A percentile compares a stretch with the other conserved stretches of the same genome.
phyloP scores from a whole-genome alignment of 2,797 vertebrate genomes.

The Mus spretus region DNA sequence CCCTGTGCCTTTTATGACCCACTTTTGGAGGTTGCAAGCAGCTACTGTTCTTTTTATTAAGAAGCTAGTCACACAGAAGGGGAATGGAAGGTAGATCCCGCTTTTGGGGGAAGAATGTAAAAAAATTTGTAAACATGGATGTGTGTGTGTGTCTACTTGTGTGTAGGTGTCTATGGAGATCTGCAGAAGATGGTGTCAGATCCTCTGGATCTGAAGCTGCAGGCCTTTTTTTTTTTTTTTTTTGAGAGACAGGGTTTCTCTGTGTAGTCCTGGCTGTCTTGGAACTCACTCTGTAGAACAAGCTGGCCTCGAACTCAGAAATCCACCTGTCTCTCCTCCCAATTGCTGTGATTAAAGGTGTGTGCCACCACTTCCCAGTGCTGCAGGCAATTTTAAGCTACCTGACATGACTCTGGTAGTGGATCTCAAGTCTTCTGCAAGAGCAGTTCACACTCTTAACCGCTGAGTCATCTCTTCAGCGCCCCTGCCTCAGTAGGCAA shows the following conservation, averaged over 20 bases:
- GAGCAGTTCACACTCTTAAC: not conserved
- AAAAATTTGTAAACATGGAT: conserved; percentile 3
- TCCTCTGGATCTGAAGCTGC: not conserved
- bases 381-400: not conserved
- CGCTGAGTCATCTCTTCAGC: not conserved
- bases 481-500: not conserved
- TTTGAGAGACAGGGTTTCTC: too few species aligned
- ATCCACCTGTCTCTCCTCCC: too few species aligned
- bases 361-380: too few species aligned
- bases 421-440: not conserved
- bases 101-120: conserved; percentile 12
- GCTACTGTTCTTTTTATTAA: not conserved
- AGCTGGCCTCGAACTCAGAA: too few species aligned
- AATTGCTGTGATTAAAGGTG: too few species aligned
- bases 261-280: too few species aligned
- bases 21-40: not conserved
- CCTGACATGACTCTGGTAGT: not conserved
- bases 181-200: not conserved
- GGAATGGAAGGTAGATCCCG: not conserved
- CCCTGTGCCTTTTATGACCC: not conserved
- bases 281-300: too few species aligned
- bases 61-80: not conserved
- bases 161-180: not conserved
- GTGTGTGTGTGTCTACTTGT: not conserved
- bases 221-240: not conserved